phyloP scores from a whole-genome alignment of 2,113 vertebrate genomes.

The Leuciscus idus region DNA sequence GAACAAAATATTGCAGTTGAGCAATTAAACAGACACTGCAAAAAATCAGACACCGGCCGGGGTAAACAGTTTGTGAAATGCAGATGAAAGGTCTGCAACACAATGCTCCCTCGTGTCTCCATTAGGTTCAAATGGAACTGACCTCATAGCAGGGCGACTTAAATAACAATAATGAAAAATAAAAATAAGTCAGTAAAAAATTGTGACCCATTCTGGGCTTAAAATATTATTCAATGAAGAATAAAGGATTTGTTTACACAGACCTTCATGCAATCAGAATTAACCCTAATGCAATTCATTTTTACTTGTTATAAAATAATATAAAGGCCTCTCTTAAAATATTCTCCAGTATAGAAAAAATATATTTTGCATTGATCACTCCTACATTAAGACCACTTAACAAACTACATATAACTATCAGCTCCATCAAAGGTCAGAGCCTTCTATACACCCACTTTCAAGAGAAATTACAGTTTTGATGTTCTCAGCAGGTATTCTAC shows the following conservation, averaged over 20 bases:
- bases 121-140: neutral
- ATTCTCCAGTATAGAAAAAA: neutral
- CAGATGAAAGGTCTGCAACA: constrained; percentile 38
- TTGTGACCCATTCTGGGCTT: neutral
- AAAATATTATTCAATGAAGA: neutral
- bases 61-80: constrained; percentile 40
- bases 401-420: neutral
- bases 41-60: constrained; percentile 12
- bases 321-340: neutral
- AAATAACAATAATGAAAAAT: neutral
- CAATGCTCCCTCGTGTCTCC: neutral
- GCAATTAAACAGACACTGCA: constrained; percentile 43
- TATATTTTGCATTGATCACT: neutral
- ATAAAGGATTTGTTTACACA: neutral
- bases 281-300: neutral
- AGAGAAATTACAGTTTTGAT: too few relatives aligned
- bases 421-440: constrained; percentile 22
- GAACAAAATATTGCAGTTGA: constrained; percentile 31
- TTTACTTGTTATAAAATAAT: neutral
- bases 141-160: neutral
- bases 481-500: neutral
- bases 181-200: neutral
- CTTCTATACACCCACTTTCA: neutral
- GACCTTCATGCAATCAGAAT: neutral
- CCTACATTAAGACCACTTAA: neutral